Base-by-base conservation (phyloP, 2,113 vertebrate genomes). In the Sebastes schlegelii region DNA sequence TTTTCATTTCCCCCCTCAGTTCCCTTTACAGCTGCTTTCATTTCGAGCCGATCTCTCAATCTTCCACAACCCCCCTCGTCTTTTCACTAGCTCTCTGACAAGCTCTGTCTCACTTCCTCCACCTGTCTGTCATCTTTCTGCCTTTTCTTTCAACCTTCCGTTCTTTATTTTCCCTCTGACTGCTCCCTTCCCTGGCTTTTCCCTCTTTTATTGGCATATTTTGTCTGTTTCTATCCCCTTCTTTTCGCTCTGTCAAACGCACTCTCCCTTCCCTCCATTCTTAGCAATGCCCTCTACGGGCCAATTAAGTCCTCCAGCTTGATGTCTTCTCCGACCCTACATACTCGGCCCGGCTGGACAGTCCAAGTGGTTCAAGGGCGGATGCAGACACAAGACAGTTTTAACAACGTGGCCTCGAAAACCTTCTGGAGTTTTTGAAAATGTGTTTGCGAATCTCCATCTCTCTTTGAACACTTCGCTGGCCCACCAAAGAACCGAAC, bases 1-100 rank as follows among this genome's bases (percentile, higher is more conserved):
- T 92, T 92, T 91, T 90, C 91, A 93, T 93, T 88, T 91, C 88
- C 87, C 88, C 60, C 79, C 74, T 83, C 86, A 75, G 75, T 93
- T 92, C 87, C 86, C 80, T 84, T 88, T 90, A 88, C 84, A 88
- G 87, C 85, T 83, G 86, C 89, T 93, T 91, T 91, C 90, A 90
- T 92, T 92, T 88, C 90, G 86, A 43, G 74, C 80, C 89, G 77
- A 90, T 92, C 89, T 87, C 88, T 91, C 90, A 88, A 92, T 92
- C 93, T 92, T 86, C 61, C 70, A 63, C 77, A 62, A 54, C 85
- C 80, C 48, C 73, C 84, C 54, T 78, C n/a, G 54, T 77, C 82
- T 86, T 89, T 92, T 89, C 86, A 90, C 77, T 70, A 57, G 23
- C 64, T 74, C 76, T 16, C 67, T 75, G 78, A 89, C 76, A 78